phyloP scores from a whole-genome alignment of 35 echinoderm and acorn worm species.

The Anneissia japonica region DNA sequence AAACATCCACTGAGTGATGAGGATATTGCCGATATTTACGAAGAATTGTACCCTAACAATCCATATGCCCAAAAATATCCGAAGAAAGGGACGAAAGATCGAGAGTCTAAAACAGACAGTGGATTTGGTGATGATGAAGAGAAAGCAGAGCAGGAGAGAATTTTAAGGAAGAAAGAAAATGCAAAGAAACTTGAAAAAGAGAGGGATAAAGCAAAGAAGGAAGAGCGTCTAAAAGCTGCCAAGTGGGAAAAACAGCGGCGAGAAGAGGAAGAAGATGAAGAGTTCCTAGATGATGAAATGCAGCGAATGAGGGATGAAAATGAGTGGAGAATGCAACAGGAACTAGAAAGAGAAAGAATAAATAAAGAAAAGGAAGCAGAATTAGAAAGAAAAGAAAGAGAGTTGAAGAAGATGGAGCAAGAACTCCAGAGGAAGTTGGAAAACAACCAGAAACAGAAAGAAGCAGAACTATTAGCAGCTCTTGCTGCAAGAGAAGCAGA shows the following conservation, averaged over 20 bases:
- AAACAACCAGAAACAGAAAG: conserved; percentile 22
- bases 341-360: conserved; percentile 18
- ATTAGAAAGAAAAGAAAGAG: conserved; percentile 19
- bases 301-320: neutral
- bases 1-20: conserved; percentile 54
- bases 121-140: conserved; percentile 61
- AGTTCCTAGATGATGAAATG: neutral
- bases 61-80: conserved; percentile 33
- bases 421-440: conserved; percentile 21
- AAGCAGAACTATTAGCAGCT: neutral
- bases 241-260: neutral
- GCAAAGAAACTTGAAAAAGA: neutral
- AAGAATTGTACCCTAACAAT: conserved; percentile 63
- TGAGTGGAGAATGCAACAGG: neutral
- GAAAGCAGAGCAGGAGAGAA: neutral
- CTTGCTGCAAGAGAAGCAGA: neutral
- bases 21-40: conserved; percentile 54
- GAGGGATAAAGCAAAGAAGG: conserved; percentile 1
- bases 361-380: conserved; percentile 22
- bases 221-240: neutral
- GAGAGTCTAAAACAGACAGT: conserved; percentile 65
- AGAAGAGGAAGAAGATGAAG: neutral
- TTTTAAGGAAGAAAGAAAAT: conserved; percentile 8
- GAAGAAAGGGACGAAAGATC: conserved; percentile 50
- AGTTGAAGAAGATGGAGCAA: conserved; percentile 14